A percentile compares a stretch with the other conserved stretches of the same genome.
Conservation (phyloP, 2,888 invertebrate genomes). For the Pedicia rivosa region DNA sequence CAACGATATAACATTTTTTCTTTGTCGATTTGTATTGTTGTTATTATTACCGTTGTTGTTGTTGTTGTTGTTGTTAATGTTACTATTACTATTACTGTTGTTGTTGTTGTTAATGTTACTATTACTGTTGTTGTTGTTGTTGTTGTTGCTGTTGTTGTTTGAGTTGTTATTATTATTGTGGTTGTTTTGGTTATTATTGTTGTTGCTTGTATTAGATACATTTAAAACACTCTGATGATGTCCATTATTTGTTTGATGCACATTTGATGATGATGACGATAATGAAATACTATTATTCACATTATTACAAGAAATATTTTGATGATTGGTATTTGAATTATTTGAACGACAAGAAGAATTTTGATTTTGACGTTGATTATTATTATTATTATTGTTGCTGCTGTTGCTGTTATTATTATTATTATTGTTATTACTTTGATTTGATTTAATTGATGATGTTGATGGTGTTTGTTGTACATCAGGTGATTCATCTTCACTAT, state of each 20-base stretch:
- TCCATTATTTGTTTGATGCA: too few relatives aligned
- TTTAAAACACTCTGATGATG: too few relatives aligned
- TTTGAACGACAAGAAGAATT: slow-evolving; percentile 4
- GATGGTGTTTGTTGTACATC: slow-evolving; percentile 18
- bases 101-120: background rate
- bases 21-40: slow-evolving; percentile 24
- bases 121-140: slow-evolving; percentile 2
- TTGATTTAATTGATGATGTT: slow-evolving; percentile 7
- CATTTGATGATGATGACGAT: too few relatives aligned
- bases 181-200: too few relatives aligned
- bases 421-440: slow-evolving; percentile 8
- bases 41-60: slow-evolving; percentile 6
- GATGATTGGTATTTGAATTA: slow-evolving; percentile 3
- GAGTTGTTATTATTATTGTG: too few relatives aligned
- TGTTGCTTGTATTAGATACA: too few relatives aligned
- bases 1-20: slow-evolving; percentile 63
- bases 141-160: too few relatives aligned
- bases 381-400: too few relatives aligned
- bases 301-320: background rate
- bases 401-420: too few relatives aligned
- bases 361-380: too few relatives aligned
- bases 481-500: slow-evolving; percentile 77
- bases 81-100: slow-evolving; percentile 18
- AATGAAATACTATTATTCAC: too few relatives aligned
- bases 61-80: slow-evolving; percentile 9